Evolutionary conservation across 2,797 vertebrate species (phyloP), one percentile per base, ranked within the genome.

Genomic region (Fistularia tabacaria): DNA sequence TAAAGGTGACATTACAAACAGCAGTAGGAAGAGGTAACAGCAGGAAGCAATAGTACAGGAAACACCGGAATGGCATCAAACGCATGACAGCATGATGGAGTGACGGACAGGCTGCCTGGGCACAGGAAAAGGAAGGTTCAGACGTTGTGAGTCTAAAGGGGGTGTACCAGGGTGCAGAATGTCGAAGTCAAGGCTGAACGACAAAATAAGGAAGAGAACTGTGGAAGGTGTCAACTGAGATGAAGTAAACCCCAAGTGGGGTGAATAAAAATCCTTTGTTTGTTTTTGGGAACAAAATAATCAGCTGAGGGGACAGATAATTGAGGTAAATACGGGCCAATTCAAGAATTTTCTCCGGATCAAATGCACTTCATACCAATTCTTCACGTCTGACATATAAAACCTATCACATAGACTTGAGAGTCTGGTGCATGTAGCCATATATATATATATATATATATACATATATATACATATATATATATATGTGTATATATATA

Each of bases 381-480:
- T 50, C 59, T 76, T 64, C 38, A 51, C 54, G 14, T 44, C 50
- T 80, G 73, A 76, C 77, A 80, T 84, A 83, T 86, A 47, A 66
- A 80, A 73, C 62, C 64, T 66, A 79, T 76, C 73, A 53, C 68
- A 69, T 11, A 1, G 62, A 72, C 54, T 75, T 73, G 58, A 84
- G 76, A 68, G 67, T 64, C 48, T 70, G 49, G 73, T 53, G 0
- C 25, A 25, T 25, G 5, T 2, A 25, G 25, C 25, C 25, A 25
- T 25, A 5, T 25, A 25, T 25, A 5, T 25, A 25, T 25, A 5
- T 25, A 25, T 25, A 25, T 25, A 25, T 5, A 25, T 25, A 25
- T 25, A 25, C 5, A 25, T 25, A 25, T 25, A 25, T 25, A 25
- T 25, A 25, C 25, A 25, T 25, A 25, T 25, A 25, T 25, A 25